These are phyloP conservation scores for Altica lythri DNA, from an alignment of 2,888 invertebrate species.

Conservation along the genomic window DNA sequence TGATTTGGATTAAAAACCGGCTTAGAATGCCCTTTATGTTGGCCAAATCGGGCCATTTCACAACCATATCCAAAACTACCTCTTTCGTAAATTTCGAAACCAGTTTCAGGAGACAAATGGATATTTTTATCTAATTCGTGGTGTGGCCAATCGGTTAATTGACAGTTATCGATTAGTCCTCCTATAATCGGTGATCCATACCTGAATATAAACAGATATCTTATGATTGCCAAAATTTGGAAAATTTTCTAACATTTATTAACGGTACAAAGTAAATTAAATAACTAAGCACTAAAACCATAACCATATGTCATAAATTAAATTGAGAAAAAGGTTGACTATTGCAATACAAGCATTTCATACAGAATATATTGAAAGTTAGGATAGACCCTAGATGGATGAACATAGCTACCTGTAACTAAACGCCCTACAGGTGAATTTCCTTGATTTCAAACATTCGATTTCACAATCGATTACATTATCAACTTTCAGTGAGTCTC, in stretches of 20 bases:
- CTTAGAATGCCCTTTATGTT: constrained; percentile 46
- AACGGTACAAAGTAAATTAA: too few species aligned
- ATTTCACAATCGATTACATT: constrained; percentile 80
- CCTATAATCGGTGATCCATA: constrained; percentile 70
- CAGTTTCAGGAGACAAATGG: constrained; percentile 65
- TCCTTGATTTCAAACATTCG: constrained; percentile 73
- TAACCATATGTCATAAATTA: too few species aligned
- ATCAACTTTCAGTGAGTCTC: constrained; percentile 69
- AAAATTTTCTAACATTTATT: too few species aligned
- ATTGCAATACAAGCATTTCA: too few species aligned
- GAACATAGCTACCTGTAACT: constrained; percentile 77
- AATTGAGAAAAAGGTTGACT: too few species aligned
- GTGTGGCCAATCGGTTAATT: constrained; percentile 74
- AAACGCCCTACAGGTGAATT: constrained; percentile 80
- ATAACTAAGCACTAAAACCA: too few species aligned
- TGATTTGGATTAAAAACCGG: constrained; percentile 48
- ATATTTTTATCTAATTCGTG: constrained; percentile 66
- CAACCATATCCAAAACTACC: constrained; percentile 84
- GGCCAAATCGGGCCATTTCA: constrained; percentile 67
- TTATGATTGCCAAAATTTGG: too few species aligned
- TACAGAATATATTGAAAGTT: too few species aligned
- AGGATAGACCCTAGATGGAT: too few species aligned
- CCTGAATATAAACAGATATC: constrained; percentile 54
- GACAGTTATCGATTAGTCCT: constrained; percentile 74
- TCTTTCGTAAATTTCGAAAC: constrained; percentile 78